Base-by-base conservation (phyloP, 2,888 invertebrate genomes). In the Patella depressa region DNA sequence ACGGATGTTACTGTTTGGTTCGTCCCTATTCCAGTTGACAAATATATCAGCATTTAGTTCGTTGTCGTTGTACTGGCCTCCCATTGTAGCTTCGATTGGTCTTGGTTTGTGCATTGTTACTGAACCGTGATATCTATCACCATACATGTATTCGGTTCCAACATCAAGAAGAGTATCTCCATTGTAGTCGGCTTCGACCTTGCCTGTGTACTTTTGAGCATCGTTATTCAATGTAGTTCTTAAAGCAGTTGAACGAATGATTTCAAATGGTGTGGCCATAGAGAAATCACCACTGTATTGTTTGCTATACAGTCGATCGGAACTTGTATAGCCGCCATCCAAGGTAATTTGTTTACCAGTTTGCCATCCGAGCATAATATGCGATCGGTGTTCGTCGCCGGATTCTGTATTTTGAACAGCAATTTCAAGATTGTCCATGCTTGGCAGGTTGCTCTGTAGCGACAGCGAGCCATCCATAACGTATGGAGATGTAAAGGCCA, bases 21-120 rank as follows among this genome's bases (percentile, higher is more conserved):
- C 78, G 71, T 72, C 54, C 11, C 80, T 78, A 80, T 87, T 77
- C 87, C 86, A 83, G 82, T 82, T 84, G 73, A 85, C 72, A 19
- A 79, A 80, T 7, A 83, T 12, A 45, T 81, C 79, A 53, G 79
- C 78, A 69, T 79, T 78, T 17, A 78, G 72, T 57, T 34, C 75
- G 53, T 78, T 70, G n/a, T 77, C 71, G 11, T 78, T 79, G 14
- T 80, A 76, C 19, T 75, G 76, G n/a, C 83, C 83, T 34, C 65
- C 74, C n/a, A 80, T 17, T 34, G 80, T 79, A 53, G 79, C 70
- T 53, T 79, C 79, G 80, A 83, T 79, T 59, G 80, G 78, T 34
- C 73, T 71, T 72, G 83, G 83, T 12, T 81, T 54, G 45, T 80
- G 78, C 9, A 84, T 73, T n/a, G 69, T 77, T 2, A 81, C 17